Evolutionary conservation across 2,888 invertebrate species (phyloP).

Genomic region (Ophonus ardosiacus): DNA sequence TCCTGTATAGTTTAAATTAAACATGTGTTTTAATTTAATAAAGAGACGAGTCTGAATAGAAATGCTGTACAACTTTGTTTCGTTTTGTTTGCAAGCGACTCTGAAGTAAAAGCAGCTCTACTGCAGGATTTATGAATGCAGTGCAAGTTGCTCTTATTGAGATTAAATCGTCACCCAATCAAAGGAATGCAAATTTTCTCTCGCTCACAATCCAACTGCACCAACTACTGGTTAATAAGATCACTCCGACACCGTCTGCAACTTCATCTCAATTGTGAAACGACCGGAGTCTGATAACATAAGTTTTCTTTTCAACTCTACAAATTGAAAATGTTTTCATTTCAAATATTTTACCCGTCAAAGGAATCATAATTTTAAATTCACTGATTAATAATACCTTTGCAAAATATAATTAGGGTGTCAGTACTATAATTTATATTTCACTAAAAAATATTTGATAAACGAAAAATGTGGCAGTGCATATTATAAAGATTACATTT

Average conservation of each 20-base stretch:
- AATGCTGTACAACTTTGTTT: background rate
- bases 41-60: background rate
- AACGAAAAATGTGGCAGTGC: too few species aligned
- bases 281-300: background rate
- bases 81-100: constrained; percentile 15
- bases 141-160: constrained; percentile 65
- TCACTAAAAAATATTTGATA: too few species aligned
- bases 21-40: background rate
- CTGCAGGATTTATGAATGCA: constrained; percentile 64
- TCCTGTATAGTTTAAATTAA: too few species aligned
- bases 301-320: background rate
- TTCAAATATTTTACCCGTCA: background rate
- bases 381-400: background rate
- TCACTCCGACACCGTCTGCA: constrained; percentile 6
- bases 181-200: constrained; percentile 66
- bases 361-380: background rate
- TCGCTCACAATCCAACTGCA: constrained; percentile 24
- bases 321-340: constrained; percentile 32
- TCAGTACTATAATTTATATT: too few species aligned
- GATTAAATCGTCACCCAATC: constrained; percentile 66
- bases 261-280: constrained; percentile 10
- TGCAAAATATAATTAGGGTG: background rate
- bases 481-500: too few species aligned
- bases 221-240: constrained; percentile 33
- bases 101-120: background rate